These are phyloP conservation scores for Psittacula echo DNA, from an alignment of 2,797 vertebrate genomes.

Conservation along the genomic window DNA sequence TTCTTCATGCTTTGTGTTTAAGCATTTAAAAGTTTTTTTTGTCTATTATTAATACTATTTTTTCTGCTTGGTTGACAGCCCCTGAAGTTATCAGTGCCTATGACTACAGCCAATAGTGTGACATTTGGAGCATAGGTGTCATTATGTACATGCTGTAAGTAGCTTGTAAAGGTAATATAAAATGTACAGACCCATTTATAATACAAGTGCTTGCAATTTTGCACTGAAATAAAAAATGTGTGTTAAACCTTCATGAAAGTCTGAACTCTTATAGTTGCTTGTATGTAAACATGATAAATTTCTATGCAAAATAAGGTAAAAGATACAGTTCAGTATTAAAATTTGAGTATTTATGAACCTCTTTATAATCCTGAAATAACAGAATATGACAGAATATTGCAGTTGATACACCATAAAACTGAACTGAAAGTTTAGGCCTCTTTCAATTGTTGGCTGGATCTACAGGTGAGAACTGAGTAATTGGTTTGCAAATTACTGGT, in stretches of 20 bases:
- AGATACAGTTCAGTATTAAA: not conserved
- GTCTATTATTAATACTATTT: conserved; percentile 81
- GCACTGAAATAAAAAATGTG: conserved; percentile 32
- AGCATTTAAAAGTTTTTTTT: conserved; percentile 76
- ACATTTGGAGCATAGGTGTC: conserved; percentile 92
- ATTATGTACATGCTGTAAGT: conserved; percentile 94
- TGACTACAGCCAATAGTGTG: conserved; percentile 89
- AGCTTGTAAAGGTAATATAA: conserved; percentile 56
- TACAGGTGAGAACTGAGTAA: not conserved
- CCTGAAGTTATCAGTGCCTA: conserved; percentile 89
- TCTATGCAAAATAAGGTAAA: not conserved
- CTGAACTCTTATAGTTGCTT: not conserved
- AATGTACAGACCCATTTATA: conserved; percentile 50
- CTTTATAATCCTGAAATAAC: not conserved
- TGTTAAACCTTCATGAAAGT: conserved; percentile 14
- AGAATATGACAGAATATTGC: not conserved
- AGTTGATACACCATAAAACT: not conserved
- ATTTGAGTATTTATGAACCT: not conserved
- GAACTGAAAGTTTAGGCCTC: not conserved
- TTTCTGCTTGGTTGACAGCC: conserved; percentile 83
- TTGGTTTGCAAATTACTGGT: not conserved
- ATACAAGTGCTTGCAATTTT: conserved; percentile 43
- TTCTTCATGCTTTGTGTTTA: conserved; percentile 76
- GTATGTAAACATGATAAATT: not conserved
- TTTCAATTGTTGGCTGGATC: not conserved